These are phyloP conservation scores for Drosophila kohkoa DNA, from an alignment of 1,140 invertebrate species.

Conservation along the genomic window DNA sequence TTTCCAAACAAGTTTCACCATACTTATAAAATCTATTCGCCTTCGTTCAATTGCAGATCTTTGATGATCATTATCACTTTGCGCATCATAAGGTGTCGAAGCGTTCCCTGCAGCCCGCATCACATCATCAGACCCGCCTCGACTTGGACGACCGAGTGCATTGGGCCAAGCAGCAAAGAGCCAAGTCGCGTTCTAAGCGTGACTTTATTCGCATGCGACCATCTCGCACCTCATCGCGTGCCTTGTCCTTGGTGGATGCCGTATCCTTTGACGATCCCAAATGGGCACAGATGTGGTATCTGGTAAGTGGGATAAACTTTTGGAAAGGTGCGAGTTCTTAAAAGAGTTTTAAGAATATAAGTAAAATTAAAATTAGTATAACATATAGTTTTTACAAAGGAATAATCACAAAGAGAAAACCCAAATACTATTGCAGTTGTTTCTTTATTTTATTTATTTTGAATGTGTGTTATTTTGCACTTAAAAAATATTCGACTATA, in stretches of 20 bases:
- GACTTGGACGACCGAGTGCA: conserved; percentile 89
- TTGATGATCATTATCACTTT: conserved; percentile 93
- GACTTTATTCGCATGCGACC: conserved; percentile 86
- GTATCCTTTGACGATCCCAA: conserved; percentile 91
- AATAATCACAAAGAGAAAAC: too few relatives aligned
- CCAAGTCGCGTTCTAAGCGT: conserved; percentile 89
- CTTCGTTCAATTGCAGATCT: conserved; percentile 89
- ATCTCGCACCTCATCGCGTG: conserved; percentile 72
- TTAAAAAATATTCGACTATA: too few relatives aligned
- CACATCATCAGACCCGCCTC: conserved; percentile 88
- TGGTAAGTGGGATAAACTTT: conserved; percentile 87
- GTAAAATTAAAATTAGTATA: too few relatives aligned
- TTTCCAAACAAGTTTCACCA: too few relatives aligned
- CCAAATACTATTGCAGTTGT: too few relatives aligned
- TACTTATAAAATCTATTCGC: background rate
- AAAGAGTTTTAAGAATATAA: too few relatives aligned
- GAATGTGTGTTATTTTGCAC: too few relatives aligned
- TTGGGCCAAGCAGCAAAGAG: conserved; percentile 90
- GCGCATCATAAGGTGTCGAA: conserved; percentile 90
- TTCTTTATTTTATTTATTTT: too few relatives aligned
- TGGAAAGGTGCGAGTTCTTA: too few relatives aligned
- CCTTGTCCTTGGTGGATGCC: conserved; percentile 61
- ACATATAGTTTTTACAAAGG: too few relatives aligned
- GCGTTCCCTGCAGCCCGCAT: conserved; percentile 89
- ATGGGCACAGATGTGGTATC: conserved; percentile 96